A percentile compares a stretch with the other conserved stretches of the same genome.
These are phyloP conservation scores for Nothocercus julius DNA, from an alignment of 2,113 vertebrate genomes.

Conservation along the genomic window DNA sequence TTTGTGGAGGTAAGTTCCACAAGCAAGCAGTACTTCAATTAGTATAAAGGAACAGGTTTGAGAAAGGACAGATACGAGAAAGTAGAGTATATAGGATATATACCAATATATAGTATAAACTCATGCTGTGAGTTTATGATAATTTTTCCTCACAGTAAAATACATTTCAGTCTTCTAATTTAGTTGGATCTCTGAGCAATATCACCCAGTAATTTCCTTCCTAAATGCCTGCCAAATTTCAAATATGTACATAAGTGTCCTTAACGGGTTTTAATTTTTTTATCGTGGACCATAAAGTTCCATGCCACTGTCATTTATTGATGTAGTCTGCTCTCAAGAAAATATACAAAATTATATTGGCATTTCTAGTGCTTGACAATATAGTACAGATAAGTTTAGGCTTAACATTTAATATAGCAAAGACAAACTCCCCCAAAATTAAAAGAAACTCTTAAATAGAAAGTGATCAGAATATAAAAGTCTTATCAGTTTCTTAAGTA, in stretches of 20 bases:
- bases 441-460: conserved; percentile 8
- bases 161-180: conserved; percentile 13
- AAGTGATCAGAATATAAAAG: background rate
- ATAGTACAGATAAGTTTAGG: background rate
- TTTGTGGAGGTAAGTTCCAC: background rate
- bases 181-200: background rate
- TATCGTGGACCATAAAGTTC: background rate
- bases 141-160: background rate
- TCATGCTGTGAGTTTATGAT: background rate
- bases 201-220: conserved; percentile 8
- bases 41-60: background rate
- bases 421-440: conserved; percentile 1
- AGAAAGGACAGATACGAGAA: background rate
- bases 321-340: background rate
- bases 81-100: background rate
- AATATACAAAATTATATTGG: background rate
- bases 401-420: conserved; percentile 10
- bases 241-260: background rate
- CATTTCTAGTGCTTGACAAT: background rate
- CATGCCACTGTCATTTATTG: background rate
- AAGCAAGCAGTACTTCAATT: background rate
- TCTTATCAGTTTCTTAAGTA: background rate
- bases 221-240: conserved; percentile 19
- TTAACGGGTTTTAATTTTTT: conserved; percentile 14
- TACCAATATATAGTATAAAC: no score